Conservation (phyloP, 2,113 vertebrate species). For the Acanthochromis polyacanthus region DNA sequence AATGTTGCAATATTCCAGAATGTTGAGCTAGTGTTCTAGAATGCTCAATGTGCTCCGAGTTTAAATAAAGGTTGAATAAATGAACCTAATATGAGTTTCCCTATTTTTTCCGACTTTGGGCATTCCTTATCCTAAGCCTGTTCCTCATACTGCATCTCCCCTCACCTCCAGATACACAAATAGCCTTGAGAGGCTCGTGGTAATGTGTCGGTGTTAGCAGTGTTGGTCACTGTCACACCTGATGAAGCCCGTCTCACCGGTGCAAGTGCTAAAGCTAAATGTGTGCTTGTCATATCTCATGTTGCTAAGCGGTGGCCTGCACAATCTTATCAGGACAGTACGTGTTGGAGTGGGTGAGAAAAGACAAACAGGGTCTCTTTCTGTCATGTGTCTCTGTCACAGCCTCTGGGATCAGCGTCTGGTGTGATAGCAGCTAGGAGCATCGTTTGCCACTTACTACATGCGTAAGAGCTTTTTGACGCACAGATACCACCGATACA, state of each 20-base stretch:
- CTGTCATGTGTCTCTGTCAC: slow-evolving; percentile 74
- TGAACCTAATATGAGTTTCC: too few relatives aligned
- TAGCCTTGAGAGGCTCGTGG: slow-evolving; percentile 5
- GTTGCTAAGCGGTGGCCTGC: slow-evolving; percentile 9
- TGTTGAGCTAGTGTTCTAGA: too few relatives aligned
- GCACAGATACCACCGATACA: slow-evolving; percentile 19
- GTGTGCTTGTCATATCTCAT: slow-evolving; percentile 46
- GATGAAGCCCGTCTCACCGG: background rate
- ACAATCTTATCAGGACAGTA: slow-evolving; percentile 55
- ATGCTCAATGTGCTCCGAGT: too few relatives aligned
- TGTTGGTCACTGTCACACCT: slow-evolving; percentile 22
- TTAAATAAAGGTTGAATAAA: too few relatives aligned
- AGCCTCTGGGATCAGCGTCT: slow-evolving; percentile 33
- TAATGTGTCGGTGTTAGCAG: slow-evolving; percentile 23
- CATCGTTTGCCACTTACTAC: slow-evolving; percentile 54
- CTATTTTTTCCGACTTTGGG: too few relatives aligned
- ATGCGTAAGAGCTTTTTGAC: slow-evolving; percentile 42
- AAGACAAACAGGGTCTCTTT: slow-evolving; percentile 60
- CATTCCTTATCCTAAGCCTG: too few relatives aligned
- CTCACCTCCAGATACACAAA: slow-evolving; percentile 37
- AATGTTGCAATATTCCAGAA: too few relatives aligned
- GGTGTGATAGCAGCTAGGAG: slow-evolving; percentile 53
- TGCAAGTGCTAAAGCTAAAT: slow-evolving; percentile 51
- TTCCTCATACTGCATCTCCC: background rate
- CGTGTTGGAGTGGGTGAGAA: slow-evolving; percentile 76